Evolutionary conservation across 2,888 invertebrate genomes (phyloP).

Genomic region (Hecatera dysodea): DNA sequence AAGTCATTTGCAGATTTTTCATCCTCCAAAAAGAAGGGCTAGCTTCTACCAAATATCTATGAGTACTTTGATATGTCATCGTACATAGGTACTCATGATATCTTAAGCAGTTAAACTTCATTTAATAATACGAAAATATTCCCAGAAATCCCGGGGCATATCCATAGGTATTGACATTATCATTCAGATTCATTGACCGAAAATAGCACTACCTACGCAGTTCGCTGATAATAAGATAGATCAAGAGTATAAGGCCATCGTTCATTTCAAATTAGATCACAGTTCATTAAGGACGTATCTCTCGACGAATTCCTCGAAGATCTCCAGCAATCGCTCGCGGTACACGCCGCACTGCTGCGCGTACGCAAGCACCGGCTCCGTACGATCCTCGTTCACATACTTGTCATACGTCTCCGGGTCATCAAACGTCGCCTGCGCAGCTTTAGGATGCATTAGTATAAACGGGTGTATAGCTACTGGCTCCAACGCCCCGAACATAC

Average conservation of each 20-base stretch:
- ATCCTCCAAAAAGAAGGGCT: too few species aligned
- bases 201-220: too few species aligned
- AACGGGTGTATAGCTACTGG: constrained; percentile 68
- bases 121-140: too few species aligned
- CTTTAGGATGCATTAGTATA: constrained; percentile 71
- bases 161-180: too few species aligned
- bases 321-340: constrained; percentile 71
- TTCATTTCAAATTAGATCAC: constrained; percentile 18
- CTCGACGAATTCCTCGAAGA: constrained; percentile 79
- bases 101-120: too few species aligned
- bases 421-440: constrained; percentile 70
- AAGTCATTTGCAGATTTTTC: too few species aligned
- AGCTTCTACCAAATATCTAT: too few species aligned
- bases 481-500: constrained; percentile 71
- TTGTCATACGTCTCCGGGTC: constrained; percentile 71
- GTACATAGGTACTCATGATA: too few species aligned
- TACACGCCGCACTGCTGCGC: constrained; percentile 66
- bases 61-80: too few species aligned
- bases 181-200: too few species aligned
- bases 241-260: not conserved
- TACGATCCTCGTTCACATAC: constrained; percentile 66
- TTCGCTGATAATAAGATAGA: too few species aligned
- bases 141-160: too few species aligned
- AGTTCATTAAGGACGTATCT: constrained; percentile 63
- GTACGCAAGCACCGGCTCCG: constrained; percentile 70